Base-by-base conservation (phyloP, 2,113 vertebrate species). In the Lynx canadensis region DNA sequence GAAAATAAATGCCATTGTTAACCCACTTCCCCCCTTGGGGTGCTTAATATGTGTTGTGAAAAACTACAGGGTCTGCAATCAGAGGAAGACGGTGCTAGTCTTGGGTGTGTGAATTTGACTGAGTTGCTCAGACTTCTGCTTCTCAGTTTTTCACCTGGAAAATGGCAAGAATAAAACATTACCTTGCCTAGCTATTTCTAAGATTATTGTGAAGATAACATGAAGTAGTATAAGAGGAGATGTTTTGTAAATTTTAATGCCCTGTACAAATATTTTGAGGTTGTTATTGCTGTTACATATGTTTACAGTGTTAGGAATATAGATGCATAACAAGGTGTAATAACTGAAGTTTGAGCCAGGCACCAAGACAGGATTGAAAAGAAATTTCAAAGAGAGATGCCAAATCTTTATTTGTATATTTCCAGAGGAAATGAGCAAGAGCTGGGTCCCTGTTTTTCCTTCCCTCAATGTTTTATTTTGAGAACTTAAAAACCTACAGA, bases 61-160 rank as follows among this genome's bases (percentile, higher is more conserved):
- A 55, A 80, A 41, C 38, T 18, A 38, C 0, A 0, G 2, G 33
- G 18, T 91, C 21, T 84, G 18, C 7, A 10, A 1, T 29, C n/a
- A 65, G 65, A 83, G 76, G 71, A 14, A 4, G 0, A 86, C 13
- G 16, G 7, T 31, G 33, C 31, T 69, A 52, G 33, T 41, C 60
- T 78, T 15, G 31, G 57, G 41, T 2, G 1, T 38, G 13, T 23
- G 57, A 48, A 63, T 33, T 68, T 48, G 52, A 29, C 36, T 85
- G 60, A 89, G 78, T 8, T 23, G 33, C 71, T 52, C 11, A 87
- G n/a, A 80, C 68, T 41, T 15, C 12, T 79, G 36, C 38, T 66
- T 71, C 74, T 90, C 19, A 7, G 0, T 41, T 50, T 93, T 95
- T 71, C 41, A 89, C 57, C 79, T 82, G 15, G 76, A 74, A 95